Conservation (phyloP, 2,888 invertebrate species). For the Drosophila greeni region DNA sequence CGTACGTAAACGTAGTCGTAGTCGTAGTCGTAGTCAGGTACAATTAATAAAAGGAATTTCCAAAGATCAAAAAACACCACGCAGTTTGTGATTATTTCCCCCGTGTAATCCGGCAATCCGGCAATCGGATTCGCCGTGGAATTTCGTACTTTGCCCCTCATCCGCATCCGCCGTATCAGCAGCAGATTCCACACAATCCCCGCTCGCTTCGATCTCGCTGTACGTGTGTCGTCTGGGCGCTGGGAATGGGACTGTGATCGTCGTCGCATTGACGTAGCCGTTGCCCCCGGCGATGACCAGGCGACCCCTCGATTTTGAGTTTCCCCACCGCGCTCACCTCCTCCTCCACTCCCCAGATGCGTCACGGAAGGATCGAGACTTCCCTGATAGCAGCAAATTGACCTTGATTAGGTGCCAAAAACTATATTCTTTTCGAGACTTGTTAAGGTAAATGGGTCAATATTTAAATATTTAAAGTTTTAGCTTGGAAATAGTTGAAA, state of each 20-base stretch:
- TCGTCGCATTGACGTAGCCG: conserved; percentile 30
- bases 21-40: conserved; percentile 12
- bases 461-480: neutral
- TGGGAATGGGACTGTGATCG: conserved; percentile 23
- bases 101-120: conserved; percentile 21
- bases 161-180: conserved; percentile 15
- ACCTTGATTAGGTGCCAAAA: neutral
- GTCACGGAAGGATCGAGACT: conserved; percentile 20
- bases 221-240: conserved; percentile 12
- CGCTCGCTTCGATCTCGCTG: neutral
- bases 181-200: conserved; percentile 13
- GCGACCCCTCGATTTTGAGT: conserved; percentile 17
- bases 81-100: too few relatives aligned
- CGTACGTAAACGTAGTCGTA: neutral
- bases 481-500: neutral
- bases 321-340: neutral
- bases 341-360: conserved; percentile 6
- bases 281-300: conserved; percentile 21
- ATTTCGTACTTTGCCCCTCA: conserved; percentile 39
- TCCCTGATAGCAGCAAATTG: neutral
- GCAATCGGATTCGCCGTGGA: conserved; percentile 31
- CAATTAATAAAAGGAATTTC: conserved; percentile 29
- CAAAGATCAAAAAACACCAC: conserved; percentile 19
- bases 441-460: conserved; percentile 6
- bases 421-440: neutral